These are phyloP conservation scores for Hesperia comma DNA, from an alignment of 2,888 invertebrate species.

Conservation along the genomic window DNA sequence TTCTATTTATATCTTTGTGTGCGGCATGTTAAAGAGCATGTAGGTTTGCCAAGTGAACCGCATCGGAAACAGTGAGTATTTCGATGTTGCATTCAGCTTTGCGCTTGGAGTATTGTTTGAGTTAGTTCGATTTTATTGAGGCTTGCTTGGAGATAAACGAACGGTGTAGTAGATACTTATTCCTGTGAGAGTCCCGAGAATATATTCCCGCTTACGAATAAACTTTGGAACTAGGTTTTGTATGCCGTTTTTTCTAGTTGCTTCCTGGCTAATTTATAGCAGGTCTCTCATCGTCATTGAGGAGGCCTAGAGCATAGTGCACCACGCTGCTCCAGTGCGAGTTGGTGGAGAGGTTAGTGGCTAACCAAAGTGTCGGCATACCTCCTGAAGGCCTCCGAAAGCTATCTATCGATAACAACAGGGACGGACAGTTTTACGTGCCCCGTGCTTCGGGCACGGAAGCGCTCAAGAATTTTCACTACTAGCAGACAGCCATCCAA, in stretches of 20 bases:
- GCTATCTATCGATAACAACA: too few relatives aligned
- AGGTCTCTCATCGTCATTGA: too few relatives aligned
- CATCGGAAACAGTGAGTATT: neutral
- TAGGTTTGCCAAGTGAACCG: neutral
- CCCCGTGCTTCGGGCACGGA: too few relatives aligned
- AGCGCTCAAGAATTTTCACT: too few relatives aligned
- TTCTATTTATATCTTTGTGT: neutral
- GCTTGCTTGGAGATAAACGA: neutral
- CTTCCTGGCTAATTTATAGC: neutral
- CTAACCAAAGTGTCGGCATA: too few relatives aligned
- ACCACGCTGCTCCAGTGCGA: too few relatives aligned
- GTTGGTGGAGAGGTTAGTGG: too few relatives aligned
- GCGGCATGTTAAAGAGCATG: neutral
- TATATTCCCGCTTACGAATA: neutral
- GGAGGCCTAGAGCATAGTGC: too few relatives aligned
- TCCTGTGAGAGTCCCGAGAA: neutral
- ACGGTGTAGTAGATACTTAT: neutral
- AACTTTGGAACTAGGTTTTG: neutral
- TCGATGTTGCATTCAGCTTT: neutral
- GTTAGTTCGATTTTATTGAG: conserved; percentile 13
- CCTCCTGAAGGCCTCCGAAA: too few relatives aligned
- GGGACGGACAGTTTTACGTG: too few relatives aligned
- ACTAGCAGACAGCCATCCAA: too few relatives aligned
- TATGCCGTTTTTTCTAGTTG: neutral
- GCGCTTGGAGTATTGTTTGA: conserved; percentile 14